These are phyloP conservation scores for Thelaira solivaga DNA, from an alignment of 2,888 invertebrate species.

Conservation along the genomic window DNA sequence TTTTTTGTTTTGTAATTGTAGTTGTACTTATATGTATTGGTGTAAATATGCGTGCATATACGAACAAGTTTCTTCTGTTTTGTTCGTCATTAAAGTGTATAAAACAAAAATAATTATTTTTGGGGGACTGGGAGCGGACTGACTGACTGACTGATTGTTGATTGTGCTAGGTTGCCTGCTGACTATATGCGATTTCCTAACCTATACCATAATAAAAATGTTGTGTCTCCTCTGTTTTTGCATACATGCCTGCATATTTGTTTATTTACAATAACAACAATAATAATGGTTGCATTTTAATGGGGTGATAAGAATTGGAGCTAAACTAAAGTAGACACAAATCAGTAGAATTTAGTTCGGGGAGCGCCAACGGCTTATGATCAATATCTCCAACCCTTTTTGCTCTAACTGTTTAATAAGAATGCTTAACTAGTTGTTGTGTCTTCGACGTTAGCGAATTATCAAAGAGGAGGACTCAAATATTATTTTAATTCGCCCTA, in stretches of 20 bases:
- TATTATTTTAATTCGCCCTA: too few species aligned
- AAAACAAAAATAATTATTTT: neutral
- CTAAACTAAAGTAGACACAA: constrained; percentile 28
- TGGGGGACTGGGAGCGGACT: constrained; percentile 23
- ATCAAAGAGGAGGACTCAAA: too few species aligned
- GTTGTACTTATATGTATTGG: neutral
- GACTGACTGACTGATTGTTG: constrained; percentile 17
- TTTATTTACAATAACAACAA: constrained; percentile 33
- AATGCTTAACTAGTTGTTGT: too few species aligned
- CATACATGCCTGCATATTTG: neutral
- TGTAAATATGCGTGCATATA: constrained; percentile 8
- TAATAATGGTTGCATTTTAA: constrained; percentile 38
- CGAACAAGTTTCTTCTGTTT: neutral
- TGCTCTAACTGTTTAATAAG: too few species aligned
- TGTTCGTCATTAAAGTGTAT: neutral
- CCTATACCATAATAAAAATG: constrained; percentile 65
- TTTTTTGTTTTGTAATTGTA: neutral
- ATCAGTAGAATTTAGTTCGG: constrained; percentile 40
- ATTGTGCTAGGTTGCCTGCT: constrained; percentile 26
- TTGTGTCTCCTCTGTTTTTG: constrained; percentile 41
- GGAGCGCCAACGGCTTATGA: too few species aligned
- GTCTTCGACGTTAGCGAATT: too few species aligned
- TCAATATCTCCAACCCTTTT: too few species aligned
- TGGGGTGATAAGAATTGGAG: constrained; percentile 53
- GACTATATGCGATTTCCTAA: constrained; percentile 62